Evolutionary conservation across 2,113 vertebrate species (phyloP), one percentile per base, ranked within the genome.

Genomic region (Sinocyclocheilus grahami): DNA sequence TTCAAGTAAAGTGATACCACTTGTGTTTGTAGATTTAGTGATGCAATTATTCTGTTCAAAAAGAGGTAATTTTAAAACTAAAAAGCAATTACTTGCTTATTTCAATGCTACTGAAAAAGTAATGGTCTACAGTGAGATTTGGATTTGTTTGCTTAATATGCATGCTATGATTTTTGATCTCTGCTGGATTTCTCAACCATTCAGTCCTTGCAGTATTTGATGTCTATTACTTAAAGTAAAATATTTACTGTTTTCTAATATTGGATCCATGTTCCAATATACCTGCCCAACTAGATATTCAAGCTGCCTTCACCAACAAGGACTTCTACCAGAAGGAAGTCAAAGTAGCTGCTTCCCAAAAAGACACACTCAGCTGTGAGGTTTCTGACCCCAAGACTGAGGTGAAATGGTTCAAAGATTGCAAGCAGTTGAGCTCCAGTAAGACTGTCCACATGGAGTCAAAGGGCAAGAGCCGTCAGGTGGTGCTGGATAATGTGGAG

Each of bases 371-470:
- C 24, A 91, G 90, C 88, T 97, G 97, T 1, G 92, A 95, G 78
- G 93, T 97, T 84, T 92, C 93, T 20, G 92, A 97, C 37, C 92
- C 92, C 6, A 84, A 94, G 58, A 95, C 93, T 0, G 93, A 96
- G 78, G 96, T 97, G 86, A 96, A 94, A 37, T 97, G 97, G 97
- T 96, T 91, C 87, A 97, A 96, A 88, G 94, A 96, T 0, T 94
- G 96, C n/a, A 96, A 90, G 65, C 77, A 92, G 85, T 86, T 97
- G 20, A n/a, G 92, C 67, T 90, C 94, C 86, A 96, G 93, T 37
- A 91, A 90, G 84, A 94, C 88, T 7, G 88, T 95, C 58, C 94
- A 90, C 85, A 79, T 93, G 0, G 95, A 96, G 78, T 83, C 89
- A 1, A 92, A 91, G 42, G 95, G 93, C 82, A 93, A 84, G 77